Conservation (phyloP, 1,140 invertebrate genomes). For the Harpegnathos saltator region DNA sequence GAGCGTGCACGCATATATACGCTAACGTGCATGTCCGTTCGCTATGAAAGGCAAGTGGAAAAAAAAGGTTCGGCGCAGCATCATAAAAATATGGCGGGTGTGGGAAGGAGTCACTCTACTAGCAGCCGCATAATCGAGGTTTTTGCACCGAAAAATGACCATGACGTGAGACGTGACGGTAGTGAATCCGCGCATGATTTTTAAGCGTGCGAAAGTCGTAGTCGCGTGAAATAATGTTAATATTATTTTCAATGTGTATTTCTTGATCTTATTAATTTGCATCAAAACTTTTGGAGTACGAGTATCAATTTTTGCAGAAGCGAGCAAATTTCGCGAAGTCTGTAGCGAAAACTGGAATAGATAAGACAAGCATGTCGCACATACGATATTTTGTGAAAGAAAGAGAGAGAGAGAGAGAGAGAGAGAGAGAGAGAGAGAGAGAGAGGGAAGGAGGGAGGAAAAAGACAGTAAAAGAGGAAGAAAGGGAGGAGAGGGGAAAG, state of each 20-base stretch:
- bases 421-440: conserved; percentile 34
- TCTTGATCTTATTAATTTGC: background rate
- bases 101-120: conserved; percentile 25
- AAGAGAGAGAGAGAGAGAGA: too few relatives aligned
- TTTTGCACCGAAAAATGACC: conserved; percentile 34
- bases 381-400: too few relatives aligned
- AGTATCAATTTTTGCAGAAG: too few relatives aligned
- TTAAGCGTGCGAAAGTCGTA: background rate
- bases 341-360: too few relatives aligned
- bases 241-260: background rate
- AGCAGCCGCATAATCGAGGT: conserved; percentile 28
- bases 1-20: conserved; percentile 60
- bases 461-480: conserved; percentile 33
- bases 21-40: conserved; percentile 6
- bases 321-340: background rate
- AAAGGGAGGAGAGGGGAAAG: background rate
- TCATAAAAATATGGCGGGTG: conserved; percentile 72
- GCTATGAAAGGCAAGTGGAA: conserved; percentile 58
- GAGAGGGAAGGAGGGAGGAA: conserved; percentile 20
- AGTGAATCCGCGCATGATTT: background rate
- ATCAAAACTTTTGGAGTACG: too few relatives aligned
- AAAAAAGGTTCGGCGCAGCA: conserved; percentile 69
- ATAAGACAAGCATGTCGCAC: too few relatives aligned
- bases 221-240: background rate
- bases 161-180: conserved; percentile 1